Percentiles rank a stretch among this genome's conserved stretches.
These are phyloP conservation scores for Pachyuromys duprasi DNA, from an alignment of 2,797 vertebrate genomes.

Conservation along the genomic window DNA sequence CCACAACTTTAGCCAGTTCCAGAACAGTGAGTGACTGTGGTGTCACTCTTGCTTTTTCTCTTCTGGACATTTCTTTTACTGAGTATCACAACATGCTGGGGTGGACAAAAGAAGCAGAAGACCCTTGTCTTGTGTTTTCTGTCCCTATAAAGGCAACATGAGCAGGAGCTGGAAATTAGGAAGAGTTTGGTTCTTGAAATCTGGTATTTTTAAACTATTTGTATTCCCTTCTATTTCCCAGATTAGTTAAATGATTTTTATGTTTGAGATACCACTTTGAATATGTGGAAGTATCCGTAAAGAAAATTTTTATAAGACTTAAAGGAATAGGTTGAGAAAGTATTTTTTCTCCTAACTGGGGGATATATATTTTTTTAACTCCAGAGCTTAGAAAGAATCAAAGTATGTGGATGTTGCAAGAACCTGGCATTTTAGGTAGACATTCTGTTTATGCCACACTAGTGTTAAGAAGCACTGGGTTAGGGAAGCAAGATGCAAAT, in stretches of 20 bases:
- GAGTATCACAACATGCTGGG: background rate
- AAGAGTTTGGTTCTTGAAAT: background rate
- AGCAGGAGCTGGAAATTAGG: background rate
- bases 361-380: background rate
- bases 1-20: background rate
- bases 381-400: background rate
- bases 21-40: too few species aligned
- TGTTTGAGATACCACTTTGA: background rate
- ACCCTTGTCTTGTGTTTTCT: background rate
- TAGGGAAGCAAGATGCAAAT: background rate
- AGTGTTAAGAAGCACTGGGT: conserved; percentile 61
- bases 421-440: background rate
- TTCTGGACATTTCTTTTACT: background rate
- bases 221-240: conserved; percentile 58
- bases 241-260: conserved; percentile 23
- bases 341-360: background rate
- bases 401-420: background rate
- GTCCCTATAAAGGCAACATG: background rate
- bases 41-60: background rate
- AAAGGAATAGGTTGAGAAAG: background rate
- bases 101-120: background rate
- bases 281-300: background rate
- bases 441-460: background rate
- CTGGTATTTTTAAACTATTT: background rate
- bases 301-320: background rate